Conservation (phyloP, 1,140 invertebrate species). For the Alviniconcha marisindica region DNA sequence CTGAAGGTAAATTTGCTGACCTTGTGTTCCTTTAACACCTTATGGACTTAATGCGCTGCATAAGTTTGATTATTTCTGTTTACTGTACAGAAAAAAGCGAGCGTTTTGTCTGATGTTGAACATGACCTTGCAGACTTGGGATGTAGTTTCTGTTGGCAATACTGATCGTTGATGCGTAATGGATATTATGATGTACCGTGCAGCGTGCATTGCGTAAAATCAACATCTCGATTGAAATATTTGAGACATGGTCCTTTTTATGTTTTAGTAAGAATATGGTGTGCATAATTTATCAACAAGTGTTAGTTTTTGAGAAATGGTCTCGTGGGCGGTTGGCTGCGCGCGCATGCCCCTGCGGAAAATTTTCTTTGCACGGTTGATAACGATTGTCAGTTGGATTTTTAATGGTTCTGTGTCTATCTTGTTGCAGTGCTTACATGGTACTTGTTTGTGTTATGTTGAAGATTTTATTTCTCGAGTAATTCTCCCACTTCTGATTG, state of each 20-base stretch:
- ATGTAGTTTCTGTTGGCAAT: constrained; percentile 4
- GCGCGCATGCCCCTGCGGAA: constrained; percentile 15
- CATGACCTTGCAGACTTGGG: constrained; percentile 35
- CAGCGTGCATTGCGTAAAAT: too few species aligned
- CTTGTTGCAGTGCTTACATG: too few species aligned
- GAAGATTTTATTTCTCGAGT: too few species aligned
- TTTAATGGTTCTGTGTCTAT: too few species aligned
- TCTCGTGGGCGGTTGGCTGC: constrained; percentile 32
- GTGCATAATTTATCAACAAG: constrained; percentile 1
- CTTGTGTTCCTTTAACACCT: neutral
- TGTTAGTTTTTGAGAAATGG: constrained; percentile 10
- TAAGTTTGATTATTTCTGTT: too few species aligned
- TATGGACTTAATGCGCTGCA: neutral
- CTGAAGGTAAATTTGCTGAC: neutral
- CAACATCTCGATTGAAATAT: neutral
- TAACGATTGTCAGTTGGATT: too few species aligned
- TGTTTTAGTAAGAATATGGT: neutral
- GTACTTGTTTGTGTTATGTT: too few species aligned
- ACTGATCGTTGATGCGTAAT: too few species aligned
- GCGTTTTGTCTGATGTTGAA: constrained; percentile 4
- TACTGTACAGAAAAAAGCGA: too few species aligned
- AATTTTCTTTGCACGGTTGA: neutral
- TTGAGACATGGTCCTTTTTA: neutral
- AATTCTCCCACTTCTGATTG: too few species aligned
- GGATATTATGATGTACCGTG: too few species aligned